Base-by-base conservation (phyloP, 1,140 invertebrate genomes). In the Drosophila subobscura region DNA sequence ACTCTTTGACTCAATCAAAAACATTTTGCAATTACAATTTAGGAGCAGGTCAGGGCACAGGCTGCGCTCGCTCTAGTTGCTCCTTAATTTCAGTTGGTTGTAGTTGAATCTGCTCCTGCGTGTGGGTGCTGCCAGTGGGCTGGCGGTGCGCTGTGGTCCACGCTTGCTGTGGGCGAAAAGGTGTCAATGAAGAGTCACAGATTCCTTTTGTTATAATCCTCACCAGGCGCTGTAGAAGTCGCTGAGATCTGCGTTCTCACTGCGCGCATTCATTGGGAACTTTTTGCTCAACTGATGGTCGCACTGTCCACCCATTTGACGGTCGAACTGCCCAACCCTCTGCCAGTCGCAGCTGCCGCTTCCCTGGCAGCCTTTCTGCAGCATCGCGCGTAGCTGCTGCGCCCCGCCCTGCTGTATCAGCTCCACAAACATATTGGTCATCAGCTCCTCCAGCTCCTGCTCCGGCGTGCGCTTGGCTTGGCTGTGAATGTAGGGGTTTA, bases 161-260 rank as follows among this genome's bases (percentile, higher is more conserved):
- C 63, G 81, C 44, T 76, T 86, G 56, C 79, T 83, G 25, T 10
- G 12, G 5, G 2, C n/a, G 7, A 1, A 14, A 8, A 2, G 1
- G 1, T 3, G 10, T 27, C 4, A 29, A n/a, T 10, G 20, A 12
- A 33, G 5, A 33, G 5, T 23, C 8, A 20, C 6, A 29, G 8
- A 20, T 20, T 20, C 16, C 16, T 20, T 1, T 20, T 1, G 16
- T 20, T 20, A 20, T 20, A 1, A 1, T 20, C 16, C 16, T 20
- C 14, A 81, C 79, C 79, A 85, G 40, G 72, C 79, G 12, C 54
- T 64, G 37, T 83, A 61, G 10, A 83, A 83, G 7, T 67, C 40
- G 0, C 5, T 42, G 6, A 83, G 45, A 1, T 42, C 37, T 3
- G 44, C 40, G 47, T 58, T 74, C 0, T 57, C 14, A 5, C 0